Evolutionary conservation across 2,113 vertebrate species (phyloP).

Genomic region (Anoura caudifer): DNA sequence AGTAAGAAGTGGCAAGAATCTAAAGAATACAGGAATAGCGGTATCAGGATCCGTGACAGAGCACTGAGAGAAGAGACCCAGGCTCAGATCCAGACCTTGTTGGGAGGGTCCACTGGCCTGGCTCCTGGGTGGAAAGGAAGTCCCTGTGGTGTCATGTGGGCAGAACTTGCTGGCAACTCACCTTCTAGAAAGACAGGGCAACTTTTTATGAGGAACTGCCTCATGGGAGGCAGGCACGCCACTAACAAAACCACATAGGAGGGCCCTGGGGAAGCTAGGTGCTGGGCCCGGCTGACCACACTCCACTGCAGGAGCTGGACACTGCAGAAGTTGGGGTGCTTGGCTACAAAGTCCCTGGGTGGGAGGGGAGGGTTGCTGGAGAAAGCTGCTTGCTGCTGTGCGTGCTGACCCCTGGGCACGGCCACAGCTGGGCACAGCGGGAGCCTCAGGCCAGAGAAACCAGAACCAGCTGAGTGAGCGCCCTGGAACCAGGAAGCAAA

Average conservation of each 20-base stretch:
- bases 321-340: not conserved
- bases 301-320: not conserved
- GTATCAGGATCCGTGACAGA: not conserved
- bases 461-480: not conserved
- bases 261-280: not conserved
- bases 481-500: not conserved
- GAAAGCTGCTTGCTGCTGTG: not conserved
- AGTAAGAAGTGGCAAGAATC: not conserved
- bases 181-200: not conserved
- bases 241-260: rapidly evolving
- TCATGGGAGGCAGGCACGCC: not conserved
- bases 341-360: not conserved
- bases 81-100: not conserved
- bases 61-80: not conserved
- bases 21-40: not conserved
- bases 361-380: not conserved
- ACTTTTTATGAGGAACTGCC: not conserved
- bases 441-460: not conserved
- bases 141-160: no score
- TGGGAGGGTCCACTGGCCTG: not conserved
- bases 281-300: no score
- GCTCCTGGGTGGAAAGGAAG: not conserved
- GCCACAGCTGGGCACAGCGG: not conserved
- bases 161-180: not conserved
- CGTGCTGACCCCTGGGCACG: rapidly evolving